Evolutionary conservation across 2,113 vertebrate genomes (phyloP).

Genomic region (Prochilodus magdalenae): DNA sequence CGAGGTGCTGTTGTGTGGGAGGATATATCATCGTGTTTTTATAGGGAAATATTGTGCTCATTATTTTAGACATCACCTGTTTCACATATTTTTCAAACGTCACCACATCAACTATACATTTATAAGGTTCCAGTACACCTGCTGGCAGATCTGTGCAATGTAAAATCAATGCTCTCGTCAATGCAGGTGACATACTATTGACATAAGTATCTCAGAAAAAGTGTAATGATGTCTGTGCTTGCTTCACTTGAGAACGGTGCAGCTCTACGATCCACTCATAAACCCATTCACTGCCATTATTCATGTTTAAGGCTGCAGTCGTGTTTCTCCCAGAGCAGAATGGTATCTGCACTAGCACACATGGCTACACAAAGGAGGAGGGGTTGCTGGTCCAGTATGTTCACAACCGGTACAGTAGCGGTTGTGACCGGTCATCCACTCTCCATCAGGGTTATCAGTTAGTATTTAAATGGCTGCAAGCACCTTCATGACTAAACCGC

Average conservation of each 20-base stretch:
- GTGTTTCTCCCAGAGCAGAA: background rate
- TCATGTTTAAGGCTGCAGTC: background rate
- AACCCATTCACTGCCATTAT: background rate
- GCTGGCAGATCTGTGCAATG: background rate
- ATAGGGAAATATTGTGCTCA: too few relatives aligned
- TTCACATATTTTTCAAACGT: background rate
- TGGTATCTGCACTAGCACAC: background rate
- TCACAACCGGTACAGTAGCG: too few relatives aligned
- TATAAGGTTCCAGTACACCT: background rate
- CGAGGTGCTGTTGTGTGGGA: too few relatives aligned
- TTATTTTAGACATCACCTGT: too few relatives aligned
- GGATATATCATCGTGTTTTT: too few relatives aligned
- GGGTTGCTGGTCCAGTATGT: background rate
- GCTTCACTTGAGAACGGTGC: background rate
- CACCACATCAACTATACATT: background rate
- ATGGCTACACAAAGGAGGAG: background rate
- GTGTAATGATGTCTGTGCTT: conserved; percentile 36
- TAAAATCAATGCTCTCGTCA: conserved; percentile 28
- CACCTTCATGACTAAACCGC: conserved; percentile 25
- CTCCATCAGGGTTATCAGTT: background rate
- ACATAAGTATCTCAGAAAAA: conserved; percentile 29
- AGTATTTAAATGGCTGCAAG: conserved; percentile 5
- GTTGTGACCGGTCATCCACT: background rate
- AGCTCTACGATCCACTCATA: background rate
- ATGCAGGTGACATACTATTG: conserved; percentile 29